Conservation (phyloP, 2,888 invertebrate genomes). For the Drosophila aldrichi region DNA sequence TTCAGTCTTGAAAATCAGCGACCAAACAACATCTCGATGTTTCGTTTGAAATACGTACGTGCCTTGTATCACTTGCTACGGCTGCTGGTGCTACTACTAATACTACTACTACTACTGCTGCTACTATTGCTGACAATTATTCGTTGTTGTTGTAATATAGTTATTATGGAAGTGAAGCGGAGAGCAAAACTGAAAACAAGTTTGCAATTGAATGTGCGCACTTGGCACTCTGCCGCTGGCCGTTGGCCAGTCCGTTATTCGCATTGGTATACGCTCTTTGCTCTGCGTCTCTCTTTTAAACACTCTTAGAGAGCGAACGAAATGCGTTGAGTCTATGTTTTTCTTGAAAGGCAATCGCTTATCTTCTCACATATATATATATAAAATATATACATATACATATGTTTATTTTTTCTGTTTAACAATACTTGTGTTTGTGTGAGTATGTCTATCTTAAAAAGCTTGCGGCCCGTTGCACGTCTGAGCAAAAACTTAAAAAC, state of each 20-base stretch:
- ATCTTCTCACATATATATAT: slow-evolving; percentile 31
- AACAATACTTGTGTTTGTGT: slow-evolving; percentile 34
- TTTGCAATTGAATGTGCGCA: slow-evolving; percentile 78
- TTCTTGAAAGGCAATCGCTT: slow-evolving; percentile 38
- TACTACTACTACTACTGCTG: slow-evolving; percentile 5
- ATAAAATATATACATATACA: neutral
- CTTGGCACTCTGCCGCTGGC: slow-evolving; percentile 70
- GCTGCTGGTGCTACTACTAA: slow-evolving; percentile 18
- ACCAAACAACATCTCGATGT: slow-evolving; percentile 60
- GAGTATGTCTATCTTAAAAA: slow-evolving; percentile 40
- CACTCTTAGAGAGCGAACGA: slow-evolving; percentile 23
- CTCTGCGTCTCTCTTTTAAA: slow-evolving; percentile 15
- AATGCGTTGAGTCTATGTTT: slow-evolving; percentile 29
- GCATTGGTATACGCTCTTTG: slow-evolving; percentile 18
- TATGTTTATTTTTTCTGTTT: slow-evolving; percentile 15
- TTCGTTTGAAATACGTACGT: slow-evolving; percentile 74
- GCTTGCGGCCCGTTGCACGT: slow-evolving; percentile 61
- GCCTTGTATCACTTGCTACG: slow-evolving; percentile 79
- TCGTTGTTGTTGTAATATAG: slow-evolving; percentile 51
- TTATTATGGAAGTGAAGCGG: slow-evolving; percentile 66
- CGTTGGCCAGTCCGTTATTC: slow-evolving; percentile 57
- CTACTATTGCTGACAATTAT: slow-evolving; percentile 40
- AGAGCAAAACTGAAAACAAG: slow-evolving; percentile 70
- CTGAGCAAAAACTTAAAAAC: slow-evolving; percentile 60
- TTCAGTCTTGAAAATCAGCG: slow-evolving; percentile 44